Percentiles rank a stretch among this genome's conserved stretches.
These are phyloP conservation scores for Andricus grossulariae DNA, from an alignment of 1,140 invertebrate species.

Conservation along the genomic window DNA sequence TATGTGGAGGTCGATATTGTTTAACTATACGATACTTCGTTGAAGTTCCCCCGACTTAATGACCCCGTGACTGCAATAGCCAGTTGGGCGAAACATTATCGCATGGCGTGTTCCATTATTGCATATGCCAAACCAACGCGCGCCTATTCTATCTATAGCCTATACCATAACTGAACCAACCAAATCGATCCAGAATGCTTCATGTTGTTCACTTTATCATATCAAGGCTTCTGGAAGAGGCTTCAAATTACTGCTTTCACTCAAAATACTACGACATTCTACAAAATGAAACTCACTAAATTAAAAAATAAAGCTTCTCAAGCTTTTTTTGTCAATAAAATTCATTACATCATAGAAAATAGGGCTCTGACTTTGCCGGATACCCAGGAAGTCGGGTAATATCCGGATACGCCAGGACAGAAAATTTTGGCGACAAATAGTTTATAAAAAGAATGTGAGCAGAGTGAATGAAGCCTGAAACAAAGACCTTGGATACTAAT, in stretches of 20 bases:
- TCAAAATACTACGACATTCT: too few species aligned
- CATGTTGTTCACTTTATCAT: not conserved
- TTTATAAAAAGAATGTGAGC: too few species aligned
- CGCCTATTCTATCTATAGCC: not conserved
- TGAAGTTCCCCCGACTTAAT: slow-evolving; percentile 59
- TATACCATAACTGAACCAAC: slow-evolving; percentile 33
- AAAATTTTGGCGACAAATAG: too few species aligned
- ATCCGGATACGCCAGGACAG: too few species aligned
- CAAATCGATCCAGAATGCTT: slow-evolving; percentile 36
- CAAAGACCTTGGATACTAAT: too few species aligned
- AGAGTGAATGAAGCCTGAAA: too few species aligned
- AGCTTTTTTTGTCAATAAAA: too few species aligned
- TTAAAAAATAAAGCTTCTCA: too few species aligned
- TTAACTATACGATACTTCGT: slow-evolving; percentile 22
- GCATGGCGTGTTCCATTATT: slow-evolving; percentile 29
- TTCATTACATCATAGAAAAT: too few species aligned
- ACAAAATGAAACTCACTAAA: too few species aligned
- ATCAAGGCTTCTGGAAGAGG: not conserved
- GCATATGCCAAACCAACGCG: slow-evolving; percentile 23
- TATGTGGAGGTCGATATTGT: not conserved
- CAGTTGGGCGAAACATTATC: slow-evolving; percentile 47
- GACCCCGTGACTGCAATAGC: slow-evolving; percentile 62
- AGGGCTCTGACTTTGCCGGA: too few species aligned
- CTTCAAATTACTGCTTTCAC: not conserved
- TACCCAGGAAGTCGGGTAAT: too few species aligned